Evolutionary conservation across 2,113 vertebrate genomes (phyloP).

Genomic region (Irena cyanogastra): DNA sequence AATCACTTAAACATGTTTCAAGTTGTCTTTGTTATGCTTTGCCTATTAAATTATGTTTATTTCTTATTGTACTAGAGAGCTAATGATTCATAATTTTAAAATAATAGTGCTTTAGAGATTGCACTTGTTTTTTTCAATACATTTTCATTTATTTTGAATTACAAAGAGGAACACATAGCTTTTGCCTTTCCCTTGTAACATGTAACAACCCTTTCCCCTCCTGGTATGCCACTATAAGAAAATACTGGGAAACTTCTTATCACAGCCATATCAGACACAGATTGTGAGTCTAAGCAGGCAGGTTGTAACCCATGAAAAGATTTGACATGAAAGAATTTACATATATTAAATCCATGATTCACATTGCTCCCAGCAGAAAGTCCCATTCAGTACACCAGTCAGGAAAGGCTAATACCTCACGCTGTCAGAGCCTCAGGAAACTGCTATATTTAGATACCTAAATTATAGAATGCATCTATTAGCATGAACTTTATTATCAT

Average conservation of each 20-base stretch:
- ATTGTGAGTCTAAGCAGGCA: neutral
- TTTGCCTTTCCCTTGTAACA: neutral
- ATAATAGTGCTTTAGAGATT: neutral
- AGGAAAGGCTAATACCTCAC: constrained; percentile 23
- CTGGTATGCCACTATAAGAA: neutral
- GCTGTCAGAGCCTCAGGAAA: constrained; percentile 36
- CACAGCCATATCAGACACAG: neutral
- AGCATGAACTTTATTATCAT: constrained; percentile 9
- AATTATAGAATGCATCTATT: constrained; percentile 42
- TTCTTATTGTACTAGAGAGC: neutral
- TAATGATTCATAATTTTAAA: neutral
- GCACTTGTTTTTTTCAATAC: neutral
- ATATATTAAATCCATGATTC: constrained; percentile 46
- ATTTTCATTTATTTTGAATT: neutral
- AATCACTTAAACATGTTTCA: neutral
- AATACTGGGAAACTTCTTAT: neutral
- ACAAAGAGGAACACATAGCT: neutral
- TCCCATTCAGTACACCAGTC: constrained; percentile 23
- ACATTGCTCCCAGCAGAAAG: constrained; percentile 23
- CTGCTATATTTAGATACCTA: constrained; percentile 39
- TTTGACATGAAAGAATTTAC: constrained; percentile 7
- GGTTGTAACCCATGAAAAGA: neutral
- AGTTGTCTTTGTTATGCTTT: neutral
- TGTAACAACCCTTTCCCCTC: neutral
- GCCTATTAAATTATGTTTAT: neutral